Percentiles rank a stretch among this genome's conserved stretches.
Evolutionary conservation across 2,113 vertebrate genomes (phyloP).

Genomic region (Nanorana parkeri): DNA sequence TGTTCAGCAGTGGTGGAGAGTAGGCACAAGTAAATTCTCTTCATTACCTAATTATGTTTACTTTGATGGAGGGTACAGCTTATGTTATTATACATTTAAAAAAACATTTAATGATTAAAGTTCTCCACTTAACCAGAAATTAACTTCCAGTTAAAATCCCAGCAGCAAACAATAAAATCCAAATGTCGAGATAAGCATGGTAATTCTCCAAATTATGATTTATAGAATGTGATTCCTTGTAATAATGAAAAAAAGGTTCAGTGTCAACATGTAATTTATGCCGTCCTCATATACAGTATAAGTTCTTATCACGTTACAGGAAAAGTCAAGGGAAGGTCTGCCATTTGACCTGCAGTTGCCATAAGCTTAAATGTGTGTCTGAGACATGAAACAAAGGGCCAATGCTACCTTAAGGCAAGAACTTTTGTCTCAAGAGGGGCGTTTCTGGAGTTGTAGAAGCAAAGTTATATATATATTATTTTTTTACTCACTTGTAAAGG

Average conservation of each 20-base stretch:
- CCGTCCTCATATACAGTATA: too few species aligned
- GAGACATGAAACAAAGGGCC: too few species aligned
- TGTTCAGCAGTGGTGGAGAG: not conserved
- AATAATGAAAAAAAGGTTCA: constrained; percentile 12
- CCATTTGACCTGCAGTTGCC: too few species aligned
- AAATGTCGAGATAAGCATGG: constrained; percentile 41
- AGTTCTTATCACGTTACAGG: too few species aligned
- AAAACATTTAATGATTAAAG: constrained; percentile 28
- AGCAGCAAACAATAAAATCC: constrained; percentile 34
- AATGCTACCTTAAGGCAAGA: too few species aligned
- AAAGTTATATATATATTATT: too few species aligned
- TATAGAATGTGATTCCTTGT: constrained; percentile 8
- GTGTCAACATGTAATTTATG: not conserved
- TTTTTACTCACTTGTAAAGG: too few species aligned
- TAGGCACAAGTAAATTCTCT: not conserved
- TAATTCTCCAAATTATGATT: constrained; percentile 35
- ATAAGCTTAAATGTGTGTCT: too few species aligned
- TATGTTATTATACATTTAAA: constrained; percentile 36
- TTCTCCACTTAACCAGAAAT: constrained; percentile 27
- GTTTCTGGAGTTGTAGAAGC: too few species aligned
- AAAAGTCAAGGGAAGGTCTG: too few species aligned
- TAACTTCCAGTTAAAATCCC: constrained; percentile 31
- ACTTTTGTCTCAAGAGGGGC: too few species aligned
- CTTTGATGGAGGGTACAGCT: not conserved
- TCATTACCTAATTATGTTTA: constrained; percentile 5